phyloP scores from a whole-genome alignment of 2,113 vertebrate species.

The Donacobius atricapilla region DNA sequence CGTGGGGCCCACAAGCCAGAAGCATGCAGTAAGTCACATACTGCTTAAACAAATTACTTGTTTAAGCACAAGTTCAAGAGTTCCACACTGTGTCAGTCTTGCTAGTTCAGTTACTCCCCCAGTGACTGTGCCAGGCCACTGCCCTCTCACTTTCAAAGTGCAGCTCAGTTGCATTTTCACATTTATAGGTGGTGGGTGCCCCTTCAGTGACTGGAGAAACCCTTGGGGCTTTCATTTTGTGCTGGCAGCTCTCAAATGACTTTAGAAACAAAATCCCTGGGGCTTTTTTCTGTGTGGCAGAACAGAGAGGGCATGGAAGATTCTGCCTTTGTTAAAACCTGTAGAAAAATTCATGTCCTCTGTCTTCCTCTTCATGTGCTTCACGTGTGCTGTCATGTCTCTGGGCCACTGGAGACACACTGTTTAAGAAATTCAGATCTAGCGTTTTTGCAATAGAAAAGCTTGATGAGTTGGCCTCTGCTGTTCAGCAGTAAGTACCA shows the following conservation, averaged over 20 bases:
- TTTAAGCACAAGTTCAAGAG: not conserved
- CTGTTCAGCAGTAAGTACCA: slow-evolving; percentile 9
- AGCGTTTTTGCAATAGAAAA: slow-evolving; percentile 8
- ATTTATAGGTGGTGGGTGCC: not conserved
- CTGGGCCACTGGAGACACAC: not conserved
- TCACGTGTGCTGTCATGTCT: slow-evolving; percentile 34
- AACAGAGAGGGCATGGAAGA: slow-evolving; percentile 25
- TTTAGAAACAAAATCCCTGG: slow-evolving; percentile 13
- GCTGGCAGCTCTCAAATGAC: slow-evolving; percentile 40
- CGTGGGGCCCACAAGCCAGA: not conserved
- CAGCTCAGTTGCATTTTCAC: not conserved
- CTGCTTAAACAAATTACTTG: not conserved
- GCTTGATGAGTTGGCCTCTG: not conserved
- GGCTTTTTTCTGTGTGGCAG: slow-evolving; percentile 43
- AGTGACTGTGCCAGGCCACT: not conserved
- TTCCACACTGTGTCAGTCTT: not conserved
- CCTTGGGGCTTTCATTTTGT: slow-evolving; percentile 45
- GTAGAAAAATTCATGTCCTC: slow-evolving; percentile 41
- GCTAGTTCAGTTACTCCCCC: not conserved
- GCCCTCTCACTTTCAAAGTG: slow-evolving; percentile 30
- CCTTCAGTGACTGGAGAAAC: slow-evolving; percentile 18
- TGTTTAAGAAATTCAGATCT: slow-evolving; percentile 11
- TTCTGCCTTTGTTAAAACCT: slow-evolving; percentile 63
- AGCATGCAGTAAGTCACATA: not conserved
- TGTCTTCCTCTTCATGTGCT: slow-evolving; percentile 25